Percentiles rank a stretch among this genome's conserved stretches.
Evolutionary conservation across 1,140 invertebrate species (phyloP).

Genomic region (Teleogryllus occipitalis): DNA sequence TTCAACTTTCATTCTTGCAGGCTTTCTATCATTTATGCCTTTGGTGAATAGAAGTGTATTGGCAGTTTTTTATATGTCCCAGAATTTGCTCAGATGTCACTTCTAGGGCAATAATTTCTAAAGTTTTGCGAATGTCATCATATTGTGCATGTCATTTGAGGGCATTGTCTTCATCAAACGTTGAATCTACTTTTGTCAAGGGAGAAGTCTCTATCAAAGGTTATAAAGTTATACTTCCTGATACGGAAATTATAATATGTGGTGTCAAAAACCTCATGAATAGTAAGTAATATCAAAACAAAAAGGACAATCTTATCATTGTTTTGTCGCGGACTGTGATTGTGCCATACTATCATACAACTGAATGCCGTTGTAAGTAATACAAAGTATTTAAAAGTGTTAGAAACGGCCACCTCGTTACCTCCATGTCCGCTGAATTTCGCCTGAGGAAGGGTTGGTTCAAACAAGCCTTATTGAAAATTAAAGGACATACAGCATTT

Average conservation of each 20-base stretch:
- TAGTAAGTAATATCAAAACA: too few relatives aligned
- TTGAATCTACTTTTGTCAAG: not conserved
- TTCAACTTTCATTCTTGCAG: not conserved
- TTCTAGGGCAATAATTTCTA: not conserved
- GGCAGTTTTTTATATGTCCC: not conserved
- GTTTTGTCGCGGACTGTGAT: not conserved
- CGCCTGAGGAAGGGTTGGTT: not conserved
- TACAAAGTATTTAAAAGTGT: too few relatives aligned
- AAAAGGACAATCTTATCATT: too few relatives aligned
- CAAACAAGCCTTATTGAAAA: not conserved
- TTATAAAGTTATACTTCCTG: not conserved
- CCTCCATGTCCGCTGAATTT: not conserved
- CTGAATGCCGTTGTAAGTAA: too few relatives aligned
- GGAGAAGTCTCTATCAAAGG: too few relatives aligned
- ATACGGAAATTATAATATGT: conserved; percentile 7
- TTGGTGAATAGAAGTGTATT: not conserved
- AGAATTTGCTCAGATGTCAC: not conserved
- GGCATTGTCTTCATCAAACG: not conserved
- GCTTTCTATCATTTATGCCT: not conserved
- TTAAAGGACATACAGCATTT: not conserved
- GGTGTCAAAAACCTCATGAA: not conserved
- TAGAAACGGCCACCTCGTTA: not conserved
- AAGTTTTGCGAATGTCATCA: not conserved
- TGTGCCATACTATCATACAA: not conserved
- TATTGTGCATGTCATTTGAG: not conserved